These are phyloP conservation scores for Patagioenas fasciata DNA, from an alignment of 2,113 vertebrate species.

Conservation along the genomic window DNA sequence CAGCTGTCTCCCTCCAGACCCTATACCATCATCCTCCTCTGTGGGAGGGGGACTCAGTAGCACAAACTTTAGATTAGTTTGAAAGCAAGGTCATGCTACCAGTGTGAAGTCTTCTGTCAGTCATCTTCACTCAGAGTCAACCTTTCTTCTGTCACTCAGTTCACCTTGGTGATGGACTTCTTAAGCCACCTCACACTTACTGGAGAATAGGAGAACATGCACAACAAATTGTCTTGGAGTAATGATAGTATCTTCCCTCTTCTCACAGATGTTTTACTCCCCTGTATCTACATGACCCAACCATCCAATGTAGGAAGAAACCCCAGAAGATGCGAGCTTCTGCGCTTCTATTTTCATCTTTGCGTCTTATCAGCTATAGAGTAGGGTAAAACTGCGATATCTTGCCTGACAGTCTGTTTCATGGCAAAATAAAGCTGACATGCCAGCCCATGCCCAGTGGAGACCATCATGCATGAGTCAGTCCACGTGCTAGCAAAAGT, in stretches of 20 bases:
- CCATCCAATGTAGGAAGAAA: background rate
- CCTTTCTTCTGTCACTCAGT: background rate
- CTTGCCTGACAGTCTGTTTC: background rate
- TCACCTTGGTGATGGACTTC: background rate
- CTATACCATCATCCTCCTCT: background rate
- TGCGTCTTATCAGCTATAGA: background rate
- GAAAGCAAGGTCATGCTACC: background rate
- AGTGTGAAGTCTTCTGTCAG: background rate
- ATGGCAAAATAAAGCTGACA: background rate
- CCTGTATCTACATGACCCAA: background rate
- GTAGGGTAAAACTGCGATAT: background rate
- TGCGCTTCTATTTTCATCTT: background rate
- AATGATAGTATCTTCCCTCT: background rate
- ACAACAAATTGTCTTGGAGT: background rate
- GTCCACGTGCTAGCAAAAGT: background rate
- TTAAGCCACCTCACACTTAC: background rate
- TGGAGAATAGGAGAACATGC: background rate
- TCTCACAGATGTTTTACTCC: background rate
- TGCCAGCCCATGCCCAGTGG: background rate
- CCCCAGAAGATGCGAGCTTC: background rate
- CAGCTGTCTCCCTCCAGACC: background rate
- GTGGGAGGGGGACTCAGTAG: background rate
- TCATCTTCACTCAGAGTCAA: background rate
- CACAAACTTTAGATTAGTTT: background rate
- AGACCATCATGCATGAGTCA: rapidly evolving